These are phyloP conservation scores for Ichneumoninae sp. DNA, from an alignment of 2,888 invertebrate species.

Conservation along the genomic window DNA sequence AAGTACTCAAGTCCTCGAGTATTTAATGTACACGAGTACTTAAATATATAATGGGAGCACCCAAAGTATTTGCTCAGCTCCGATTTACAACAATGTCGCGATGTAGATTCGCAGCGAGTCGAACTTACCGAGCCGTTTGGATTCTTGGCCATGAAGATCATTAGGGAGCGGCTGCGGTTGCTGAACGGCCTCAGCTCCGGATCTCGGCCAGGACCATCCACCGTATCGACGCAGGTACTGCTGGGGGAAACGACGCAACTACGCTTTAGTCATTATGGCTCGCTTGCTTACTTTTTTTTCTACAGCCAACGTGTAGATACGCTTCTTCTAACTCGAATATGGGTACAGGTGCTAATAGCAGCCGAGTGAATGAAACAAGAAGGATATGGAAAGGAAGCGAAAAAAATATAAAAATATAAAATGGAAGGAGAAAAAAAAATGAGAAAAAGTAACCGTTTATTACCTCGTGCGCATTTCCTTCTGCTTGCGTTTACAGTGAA, in stretches of 20 bases:
- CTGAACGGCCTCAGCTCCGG: slow-evolving; percentile 84
- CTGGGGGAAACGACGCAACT: slow-evolving; percentile 67
- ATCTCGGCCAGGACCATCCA: slow-evolving; percentile 83
- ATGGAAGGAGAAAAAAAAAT: slow-evolving; percentile 30
- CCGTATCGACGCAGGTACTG: slow-evolving; percentile 82
- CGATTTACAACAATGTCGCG: slow-evolving; percentile 38
- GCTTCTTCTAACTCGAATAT: slow-evolving; percentile 5
- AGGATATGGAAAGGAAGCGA: slow-evolving; percentile 15
- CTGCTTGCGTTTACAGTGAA: slow-evolving; percentile 84
- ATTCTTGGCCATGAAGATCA: slow-evolving; percentile 83
- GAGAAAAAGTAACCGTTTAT: slow-evolving; percentile 59
- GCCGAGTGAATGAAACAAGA: slow-evolving; percentile 4
- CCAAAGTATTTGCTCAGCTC: background rate
- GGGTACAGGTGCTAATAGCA: slow-evolving; percentile 28
- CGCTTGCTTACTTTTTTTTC: slow-evolving; percentile 25
- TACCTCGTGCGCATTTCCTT: slow-evolving; percentile 84
- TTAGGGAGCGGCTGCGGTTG: slow-evolving; percentile 83
- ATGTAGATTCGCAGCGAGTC: slow-evolving; percentile 47
- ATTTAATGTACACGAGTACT: background rate
- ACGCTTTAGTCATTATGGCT: slow-evolving; percentile 60
- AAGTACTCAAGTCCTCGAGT: background rate
- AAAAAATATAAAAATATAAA: slow-evolving; percentile 3
- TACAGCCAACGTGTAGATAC: background rate
- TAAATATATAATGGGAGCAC: background rate
- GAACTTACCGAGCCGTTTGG: slow-evolving; percentile 81